Conservation (phyloP, 2,797 vertebrate genomes). For the Danio albolineatus region DNA sequence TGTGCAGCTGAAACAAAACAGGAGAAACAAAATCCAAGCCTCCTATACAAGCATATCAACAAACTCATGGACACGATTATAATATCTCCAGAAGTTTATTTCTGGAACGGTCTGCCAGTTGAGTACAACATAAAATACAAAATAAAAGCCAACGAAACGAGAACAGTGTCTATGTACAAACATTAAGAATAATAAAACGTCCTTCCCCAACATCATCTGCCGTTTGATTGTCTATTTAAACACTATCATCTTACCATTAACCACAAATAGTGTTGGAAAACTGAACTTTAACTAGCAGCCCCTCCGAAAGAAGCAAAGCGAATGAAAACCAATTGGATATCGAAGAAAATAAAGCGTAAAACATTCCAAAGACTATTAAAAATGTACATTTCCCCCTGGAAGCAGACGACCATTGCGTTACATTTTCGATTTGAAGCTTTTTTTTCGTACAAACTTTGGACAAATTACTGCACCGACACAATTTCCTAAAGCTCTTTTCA, state of each 20-base stretch:
- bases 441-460: slow-evolving; percentile 61
- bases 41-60: background rate
- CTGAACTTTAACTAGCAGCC: slow-evolving; percentile 16
- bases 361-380: slow-evolving; percentile 50
- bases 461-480: slow-evolving; percentile 59
- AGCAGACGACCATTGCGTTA: slow-evolving; percentile 54
- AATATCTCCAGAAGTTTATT: slow-evolving; percentile 67
- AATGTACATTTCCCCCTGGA: slow-evolving; percentile 52
- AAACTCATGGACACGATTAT: slow-evolving; percentile 5
- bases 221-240: slow-evolving; percentile 65
- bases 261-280: slow-evolving; percentile 45
- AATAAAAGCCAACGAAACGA: slow-evolving; percentile 58
- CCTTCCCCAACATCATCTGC: slow-evolving; percentile 55
- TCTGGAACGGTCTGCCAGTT: slow-evolving; percentile 62
- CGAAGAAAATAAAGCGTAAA: slow-evolving; percentile 39
- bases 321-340: slow-evolving; percentile 24
- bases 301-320: slow-evolving; percentile 37
- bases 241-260: slow-evolving; percentile 52
- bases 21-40: background rate
- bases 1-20: too few species aligned
- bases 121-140: slow-evolving; percentile 66
- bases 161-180: slow-evolving; percentile 64
- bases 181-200: slow-evolving; percentile 65
- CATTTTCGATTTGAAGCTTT: slow-evolving; percentile 44
- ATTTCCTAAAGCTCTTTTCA: slow-evolving; percentile 61